Base-by-base conservation (phyloP, 2,888 invertebrate species). In the Drosophila paranaensis region DNA sequence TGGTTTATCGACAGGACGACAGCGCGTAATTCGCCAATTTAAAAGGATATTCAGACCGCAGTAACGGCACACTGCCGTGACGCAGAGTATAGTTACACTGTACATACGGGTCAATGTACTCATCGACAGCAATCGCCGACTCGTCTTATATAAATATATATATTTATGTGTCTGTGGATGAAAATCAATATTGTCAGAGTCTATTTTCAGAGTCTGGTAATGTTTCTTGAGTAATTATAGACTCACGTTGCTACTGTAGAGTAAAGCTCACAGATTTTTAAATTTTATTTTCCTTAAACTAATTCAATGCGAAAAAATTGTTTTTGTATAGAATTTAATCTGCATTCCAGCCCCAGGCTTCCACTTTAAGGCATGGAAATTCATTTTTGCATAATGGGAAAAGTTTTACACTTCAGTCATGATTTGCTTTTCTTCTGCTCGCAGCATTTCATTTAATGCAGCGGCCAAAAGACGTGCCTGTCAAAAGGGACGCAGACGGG, bases 351-450 rank as follows among this genome's bases (percentile, higher is more conserved):
- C 64, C 51, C 39, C 57, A 54, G 56, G 64, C 60, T 43, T 55
- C 46, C 45, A 81, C 64, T 83, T 83, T 79, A 81, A 86, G 77
- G 74, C 79, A 83, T 77, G 77, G 71, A 86, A 85, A 88, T 85
- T 82, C 72, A 81, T 85, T 86, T 85, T 86, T 85, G 82, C 82
- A 88, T 88, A 88, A 87, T 87, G 84, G 87, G 82, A 87, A 88
- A 87, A 87, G 82, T 87, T 87, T 88, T 83, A 74, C 82, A 79
- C 87, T 87, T 86, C 76, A 79, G 82, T 77, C 74, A 79, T 77
- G 86, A 86, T 84, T 88, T 81, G 77, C 74, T 82, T 81, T 77
- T 81, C 76, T 68, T 72, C 72, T 72, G 69, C 84, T 76, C 60
- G 71, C 71, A 76, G 79, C 71, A 70, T 81, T 86, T 86, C 58